These are phyloP conservation scores for Archilochus colubris DNA, from an alignment of 2,113 vertebrate species.

Conservation along the genomic window DNA sequence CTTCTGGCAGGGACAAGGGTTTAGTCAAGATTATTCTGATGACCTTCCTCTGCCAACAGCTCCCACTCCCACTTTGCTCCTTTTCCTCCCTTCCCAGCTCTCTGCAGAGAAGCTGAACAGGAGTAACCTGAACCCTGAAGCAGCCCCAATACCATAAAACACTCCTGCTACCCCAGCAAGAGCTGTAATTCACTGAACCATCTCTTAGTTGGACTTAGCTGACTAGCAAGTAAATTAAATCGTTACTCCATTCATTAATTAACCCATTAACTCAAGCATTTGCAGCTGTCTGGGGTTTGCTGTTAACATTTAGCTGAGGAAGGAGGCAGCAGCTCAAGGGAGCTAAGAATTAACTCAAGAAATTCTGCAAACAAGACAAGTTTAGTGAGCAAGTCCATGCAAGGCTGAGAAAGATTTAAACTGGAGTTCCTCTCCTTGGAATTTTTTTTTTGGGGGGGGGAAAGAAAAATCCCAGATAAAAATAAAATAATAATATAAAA, in stretches of 20 bases:
- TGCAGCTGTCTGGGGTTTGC: neutral
- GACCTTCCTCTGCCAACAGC: neutral
- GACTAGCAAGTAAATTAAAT: neutral
- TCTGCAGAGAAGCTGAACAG: neutral
- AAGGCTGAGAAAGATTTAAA: neutral
- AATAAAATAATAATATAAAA: neutral
- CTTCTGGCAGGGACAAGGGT: neutral
- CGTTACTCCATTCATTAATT: neutral
- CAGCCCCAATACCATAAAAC: neutral
- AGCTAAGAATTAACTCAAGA: neutral
- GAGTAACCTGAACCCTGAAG: neutral
- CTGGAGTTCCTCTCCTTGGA: neutral
- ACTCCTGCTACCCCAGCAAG: neutral
- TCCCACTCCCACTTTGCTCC: neutral
- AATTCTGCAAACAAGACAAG: neutral
- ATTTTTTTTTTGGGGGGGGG: neutral
- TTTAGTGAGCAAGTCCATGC: neutral
- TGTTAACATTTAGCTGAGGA: neutral
- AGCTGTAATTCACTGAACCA: neutral
- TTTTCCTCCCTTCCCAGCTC: neutral
- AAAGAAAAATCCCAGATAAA: neutral
- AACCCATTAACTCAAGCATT: neutral
- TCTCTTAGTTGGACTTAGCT: neutral
- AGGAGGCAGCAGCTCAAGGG: neutral
- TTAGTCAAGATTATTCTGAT: neutral